phyloP scores from a whole-genome alignment of 2,888 invertebrate species.

The Pristionchus maxplancki region DNA sequence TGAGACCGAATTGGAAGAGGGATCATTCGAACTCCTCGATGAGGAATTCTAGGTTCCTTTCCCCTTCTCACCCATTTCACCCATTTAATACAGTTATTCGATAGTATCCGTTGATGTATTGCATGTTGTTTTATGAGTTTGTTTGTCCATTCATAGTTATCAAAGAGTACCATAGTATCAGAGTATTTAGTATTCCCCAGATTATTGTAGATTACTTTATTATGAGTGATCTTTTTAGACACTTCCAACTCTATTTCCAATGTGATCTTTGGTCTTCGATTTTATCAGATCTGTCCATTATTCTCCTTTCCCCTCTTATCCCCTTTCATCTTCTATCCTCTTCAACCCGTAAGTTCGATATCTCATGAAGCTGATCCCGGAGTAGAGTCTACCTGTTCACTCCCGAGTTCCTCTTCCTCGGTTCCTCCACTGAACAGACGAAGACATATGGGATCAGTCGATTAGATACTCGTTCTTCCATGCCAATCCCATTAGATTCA shows the following conservation, averaged over 20 bases:
- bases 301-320: too few relatives aligned
- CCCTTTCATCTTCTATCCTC: too few relatives aligned
- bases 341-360: too few relatives aligned
- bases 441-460: too few relatives aligned
- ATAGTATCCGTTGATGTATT: neutral
- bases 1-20: neutral
- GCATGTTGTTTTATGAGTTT: neutral
- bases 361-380: too few relatives aligned
- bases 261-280: too few relatives aligned
- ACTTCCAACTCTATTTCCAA: neutral
- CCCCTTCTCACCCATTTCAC: neutral
- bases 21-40: neutral
- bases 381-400: too few relatives aligned
- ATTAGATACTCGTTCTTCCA: too few relatives aligned
- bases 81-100: neutral
- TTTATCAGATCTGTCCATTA: too few relatives aligned
- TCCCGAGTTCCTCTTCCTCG: too few relatives aligned
- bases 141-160: neutral
- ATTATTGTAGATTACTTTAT: neutral
- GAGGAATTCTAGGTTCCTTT: neutral
- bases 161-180: neutral
- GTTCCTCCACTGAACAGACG: too few relatives aligned
- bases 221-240: neutral
- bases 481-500: too few relatives aligned
- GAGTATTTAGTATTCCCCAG: neutral